A percentile compares a stretch with the other conserved stretches of the same genome.
Evolutionary conservation across 2,888 invertebrate species (phyloP).

Genomic region (Euproctis similis): DNA sequence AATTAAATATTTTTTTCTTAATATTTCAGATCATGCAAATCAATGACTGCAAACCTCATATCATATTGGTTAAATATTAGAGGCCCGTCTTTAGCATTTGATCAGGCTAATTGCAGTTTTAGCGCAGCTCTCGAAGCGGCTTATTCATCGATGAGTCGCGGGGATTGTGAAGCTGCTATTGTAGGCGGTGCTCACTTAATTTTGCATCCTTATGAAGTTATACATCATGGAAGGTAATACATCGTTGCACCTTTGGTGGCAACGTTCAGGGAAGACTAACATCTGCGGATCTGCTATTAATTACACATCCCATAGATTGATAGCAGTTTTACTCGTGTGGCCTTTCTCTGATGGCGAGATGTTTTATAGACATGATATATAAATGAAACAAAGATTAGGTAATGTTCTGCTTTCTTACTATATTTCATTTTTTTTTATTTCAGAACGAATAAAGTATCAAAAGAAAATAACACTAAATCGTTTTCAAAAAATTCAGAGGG

Average conservation of each 20-base stretch:
- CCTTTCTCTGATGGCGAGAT: no score
- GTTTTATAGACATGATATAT: no score
- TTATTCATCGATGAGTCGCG: slow-evolving; percentile 29
- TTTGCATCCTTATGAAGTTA: slow-evolving; percentile 48
- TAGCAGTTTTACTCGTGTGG: no score
- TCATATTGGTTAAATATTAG: slow-evolving; percentile 27
- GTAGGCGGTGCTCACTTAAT: slow-evolving; percentile 66
- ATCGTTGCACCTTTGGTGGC: no score
- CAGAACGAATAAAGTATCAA: no score
- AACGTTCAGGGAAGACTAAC: no score
- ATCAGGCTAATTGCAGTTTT: slow-evolving; percentile 34
- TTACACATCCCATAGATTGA: no score
- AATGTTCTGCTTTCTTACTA: no score
- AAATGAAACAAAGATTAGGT: no score
- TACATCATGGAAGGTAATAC: slow-evolving; percentile 24
- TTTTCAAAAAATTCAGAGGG: slow-evolving; percentile 87
- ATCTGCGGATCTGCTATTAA: no score
- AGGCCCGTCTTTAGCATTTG: slow-evolving; percentile 40
- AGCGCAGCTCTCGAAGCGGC: slow-evolving; percentile 36
- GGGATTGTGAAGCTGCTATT: slow-evolving; percentile 63
- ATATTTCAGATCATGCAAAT: slow-evolving; percentile 13
- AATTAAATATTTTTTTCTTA: no score
- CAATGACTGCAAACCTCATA: slow-evolving; percentile 43
- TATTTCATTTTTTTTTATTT: no score
- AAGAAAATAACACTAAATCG: slow-evolving; percentile 77